Base-by-base conservation (phyloP, 2,888 invertebrate species). In the Mythimna pallens region DNA sequence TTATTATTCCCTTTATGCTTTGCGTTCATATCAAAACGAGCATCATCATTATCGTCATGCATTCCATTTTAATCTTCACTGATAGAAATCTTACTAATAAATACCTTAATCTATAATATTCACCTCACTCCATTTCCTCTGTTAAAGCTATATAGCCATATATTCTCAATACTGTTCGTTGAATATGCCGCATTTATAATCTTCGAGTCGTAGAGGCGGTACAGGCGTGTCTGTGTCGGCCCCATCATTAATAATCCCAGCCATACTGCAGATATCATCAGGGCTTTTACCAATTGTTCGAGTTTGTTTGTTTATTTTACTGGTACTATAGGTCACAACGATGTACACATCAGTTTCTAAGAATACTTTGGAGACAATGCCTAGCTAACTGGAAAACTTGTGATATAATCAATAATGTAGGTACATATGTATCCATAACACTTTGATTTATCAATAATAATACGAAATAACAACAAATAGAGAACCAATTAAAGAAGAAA, bases 201-300 rank as follows among this genome's bases (percentile, higher is more conserved):
- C 77, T 83, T 78, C 65, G 76, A 73, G 61, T 62, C 79, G 82
- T 81, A 83, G 85, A 89, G 89, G 89, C 88, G 87, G 88, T 83
- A 82, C 84, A 85, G 89, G 91, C 91, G 91, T 89, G 88, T 67
- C 85, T 66, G 80, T 67, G 68, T 80, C 86, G 70, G 72, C 86
- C 89, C 86, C 65, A 81, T 87, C 90, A 92, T 93, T 92, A 90
- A 93, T 92, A 90, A 90, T 84, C 72, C 83, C 76, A 86, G 87
- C 83, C 87, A 82, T 89, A 87, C 85, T 80, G 78, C 84, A 85
- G 86, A 88, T 88, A 89, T 76, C 80, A 86, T 84, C 90, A 82
- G 74, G 75, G 82, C 74, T 74, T 73, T 70, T 72, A 81, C 71
- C 84, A 78, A 88, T 87, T 86, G 87, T 88, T 84, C 64, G 74